Conservation (phyloP, 2,797 vertebrate genomes). For the Trachops cirrhosus region DNA sequence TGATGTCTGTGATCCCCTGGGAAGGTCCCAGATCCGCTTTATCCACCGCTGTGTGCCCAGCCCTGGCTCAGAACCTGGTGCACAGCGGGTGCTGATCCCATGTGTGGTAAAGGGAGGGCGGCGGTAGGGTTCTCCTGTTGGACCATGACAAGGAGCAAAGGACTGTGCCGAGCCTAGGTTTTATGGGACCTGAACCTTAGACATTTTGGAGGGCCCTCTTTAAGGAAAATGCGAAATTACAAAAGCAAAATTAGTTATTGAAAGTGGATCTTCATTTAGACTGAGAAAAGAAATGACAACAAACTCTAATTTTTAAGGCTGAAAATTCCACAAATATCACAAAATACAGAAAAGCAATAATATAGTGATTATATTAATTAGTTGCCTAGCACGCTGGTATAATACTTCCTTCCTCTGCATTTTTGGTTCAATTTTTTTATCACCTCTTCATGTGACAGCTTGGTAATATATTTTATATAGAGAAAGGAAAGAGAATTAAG, state of each 20-base stretch:
- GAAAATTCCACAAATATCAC: not conserved
- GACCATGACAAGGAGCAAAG: not conserved
- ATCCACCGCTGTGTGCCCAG: not conserved
- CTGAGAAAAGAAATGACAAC: not conserved
- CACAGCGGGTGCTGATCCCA: too few species aligned
- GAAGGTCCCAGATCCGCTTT: not conserved
- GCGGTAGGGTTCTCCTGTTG: not conserved
- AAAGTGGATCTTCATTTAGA: not conserved
- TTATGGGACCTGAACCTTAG: not conserved
- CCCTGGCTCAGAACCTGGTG: not conserved
- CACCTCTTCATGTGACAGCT: not conserved
- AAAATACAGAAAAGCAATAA: slow-evolving; percentile 5
- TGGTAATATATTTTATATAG: slow-evolving; percentile 4
- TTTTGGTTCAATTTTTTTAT: not conserved
- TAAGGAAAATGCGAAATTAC: not conserved
- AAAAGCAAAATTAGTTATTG: not conserved
- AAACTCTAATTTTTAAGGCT: not conserved
- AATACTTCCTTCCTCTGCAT: not conserved
- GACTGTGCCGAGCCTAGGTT: not conserved
- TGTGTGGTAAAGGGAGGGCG: not conserved
- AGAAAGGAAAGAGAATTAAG: slow-evolving; percentile 31
- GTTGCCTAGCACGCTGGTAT: not conserved
- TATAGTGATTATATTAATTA: not conserved
- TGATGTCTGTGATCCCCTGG: not conserved
- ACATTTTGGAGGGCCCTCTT: not conserved